Conservation (phyloP, 2,113 vertebrate genomes). For the Gnathonemus longibarbis region DNA sequence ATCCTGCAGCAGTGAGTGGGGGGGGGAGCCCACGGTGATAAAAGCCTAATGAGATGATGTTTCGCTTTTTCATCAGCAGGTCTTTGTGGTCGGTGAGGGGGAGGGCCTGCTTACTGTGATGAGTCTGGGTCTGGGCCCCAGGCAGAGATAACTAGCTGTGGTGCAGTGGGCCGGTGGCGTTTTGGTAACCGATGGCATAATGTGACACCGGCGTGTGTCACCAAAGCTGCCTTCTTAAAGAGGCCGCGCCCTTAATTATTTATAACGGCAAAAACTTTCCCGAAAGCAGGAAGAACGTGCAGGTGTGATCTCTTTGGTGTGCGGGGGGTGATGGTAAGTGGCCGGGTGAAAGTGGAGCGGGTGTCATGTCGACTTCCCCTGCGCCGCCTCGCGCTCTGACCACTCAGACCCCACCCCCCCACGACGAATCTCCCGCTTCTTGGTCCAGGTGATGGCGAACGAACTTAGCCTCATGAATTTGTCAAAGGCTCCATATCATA, state of each 20-base stretch:
- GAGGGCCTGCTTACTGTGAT: not conserved
- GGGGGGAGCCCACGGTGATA: not conserved
- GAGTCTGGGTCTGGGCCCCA: not conserved
- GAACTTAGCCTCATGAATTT: not conserved
- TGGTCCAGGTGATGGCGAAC: not conserved
- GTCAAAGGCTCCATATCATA: not conserved
- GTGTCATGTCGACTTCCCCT: not conserved
- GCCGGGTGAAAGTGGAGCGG: not conserved
- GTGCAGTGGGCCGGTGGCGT: not conserved
- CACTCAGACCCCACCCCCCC: not conserved
- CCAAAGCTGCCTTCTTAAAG: not conserved
- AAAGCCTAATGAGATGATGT: constrained; percentile 12
- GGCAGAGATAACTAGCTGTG: not conserved
- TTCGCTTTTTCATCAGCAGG: not conserved
- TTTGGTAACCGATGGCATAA: not conserved
- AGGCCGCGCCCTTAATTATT: not conserved
- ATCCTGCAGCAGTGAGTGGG: not conserved
- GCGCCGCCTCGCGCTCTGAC: not conserved
- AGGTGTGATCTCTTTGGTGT: not conserved
- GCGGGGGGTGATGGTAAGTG: not conserved
- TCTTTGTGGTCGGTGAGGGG: not conserved
- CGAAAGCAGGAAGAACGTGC: not conserved
- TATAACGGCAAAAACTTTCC: not conserved
- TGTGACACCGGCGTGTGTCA: not conserved
- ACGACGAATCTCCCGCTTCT: not conserved